Percentiles rank a stretch among this genome's conserved stretches.
Conservation (phyloP, 1,140 invertebrate species). For the Bombus difficillimus region DNA sequence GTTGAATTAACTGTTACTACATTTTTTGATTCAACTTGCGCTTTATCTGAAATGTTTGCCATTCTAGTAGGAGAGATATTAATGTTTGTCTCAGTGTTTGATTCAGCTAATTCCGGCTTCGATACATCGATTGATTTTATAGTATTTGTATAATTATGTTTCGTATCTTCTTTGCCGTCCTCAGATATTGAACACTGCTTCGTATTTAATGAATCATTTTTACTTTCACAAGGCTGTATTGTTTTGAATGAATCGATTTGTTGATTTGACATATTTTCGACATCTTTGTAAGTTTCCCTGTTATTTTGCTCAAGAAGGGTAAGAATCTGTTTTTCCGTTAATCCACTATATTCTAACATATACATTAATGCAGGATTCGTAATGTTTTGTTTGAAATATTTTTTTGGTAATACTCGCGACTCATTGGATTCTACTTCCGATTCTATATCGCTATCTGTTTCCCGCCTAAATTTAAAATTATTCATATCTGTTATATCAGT, state of each 20-base stretch:
- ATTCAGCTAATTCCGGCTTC: neutral
- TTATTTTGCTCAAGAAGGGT: conserved; percentile 84
- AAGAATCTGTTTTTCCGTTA: conserved; percentile 87
- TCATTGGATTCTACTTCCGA: conserved; percentile 71
- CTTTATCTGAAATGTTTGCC: neutral
- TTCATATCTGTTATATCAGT: conserved; percentile 51
- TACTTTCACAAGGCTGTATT: neutral
- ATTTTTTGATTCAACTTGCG: conserved; percentile 28
- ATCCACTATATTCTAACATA: conserved; percentile 89
- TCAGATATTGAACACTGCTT: neutral
- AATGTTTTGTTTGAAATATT: conserved; percentile 61
- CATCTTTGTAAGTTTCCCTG: conserved; percentile 53
- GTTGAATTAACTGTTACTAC: conserved; percentile 28
- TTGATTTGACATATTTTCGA: neutral
- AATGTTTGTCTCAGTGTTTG: neutral
- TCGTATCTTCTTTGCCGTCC: neutral
- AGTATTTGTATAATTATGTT: neutral
- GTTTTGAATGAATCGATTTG: neutral
- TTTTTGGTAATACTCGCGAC: conserved; percentile 60
- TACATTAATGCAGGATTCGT: conserved; percentile 84
- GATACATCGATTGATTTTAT: neutral
- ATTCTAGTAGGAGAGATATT: conserved; percentile 26
- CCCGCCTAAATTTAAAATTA: conserved; percentile 49
- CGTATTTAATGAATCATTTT: neutral
- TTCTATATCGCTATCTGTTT: conserved; percentile 73